phyloP scores from a whole-genome alignment of 2,113 vertebrate species.

The Anguilla japonica region DNA sequence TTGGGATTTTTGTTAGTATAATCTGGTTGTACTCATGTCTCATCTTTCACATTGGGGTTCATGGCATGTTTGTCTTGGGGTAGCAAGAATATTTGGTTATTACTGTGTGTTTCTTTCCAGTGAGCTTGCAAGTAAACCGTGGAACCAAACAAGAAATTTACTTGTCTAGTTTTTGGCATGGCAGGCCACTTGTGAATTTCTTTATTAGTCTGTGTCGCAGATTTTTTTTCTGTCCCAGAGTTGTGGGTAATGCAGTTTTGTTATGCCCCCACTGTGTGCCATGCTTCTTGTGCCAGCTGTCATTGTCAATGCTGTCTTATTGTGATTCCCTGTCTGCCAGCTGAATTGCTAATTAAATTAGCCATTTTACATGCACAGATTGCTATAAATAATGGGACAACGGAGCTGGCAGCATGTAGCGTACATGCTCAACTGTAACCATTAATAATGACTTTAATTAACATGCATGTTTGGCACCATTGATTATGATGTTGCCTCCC shows the following conservation, averaged over 20 bases:
- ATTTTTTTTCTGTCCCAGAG: no score
- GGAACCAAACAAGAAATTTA: constrained; percentile 49
- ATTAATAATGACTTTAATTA: constrained; percentile 89
- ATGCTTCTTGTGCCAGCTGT: constrained; percentile 69
- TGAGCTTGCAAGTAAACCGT: constrained; percentile 45
- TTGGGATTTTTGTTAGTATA: no score
- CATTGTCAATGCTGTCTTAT: constrained; percentile 50
- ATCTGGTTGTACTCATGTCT: no score
- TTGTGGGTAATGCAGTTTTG: constrained; percentile 56
- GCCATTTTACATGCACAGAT: constrained; percentile 76
- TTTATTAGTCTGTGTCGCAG: constrained; percentile 44
- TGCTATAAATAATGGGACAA: constrained; percentile 73
- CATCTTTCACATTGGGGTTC: no score
- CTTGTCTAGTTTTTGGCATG: constrained; percentile 43
- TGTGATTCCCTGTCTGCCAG: constrained; percentile 55
- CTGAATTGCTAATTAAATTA: constrained; percentile 76
- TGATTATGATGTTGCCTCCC: constrained; percentile 88
- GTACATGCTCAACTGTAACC: constrained; percentile 79
- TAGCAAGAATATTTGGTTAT: no score
- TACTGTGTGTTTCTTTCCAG: no score
- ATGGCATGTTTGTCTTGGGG: no score
- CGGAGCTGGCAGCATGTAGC: constrained; percentile 73
- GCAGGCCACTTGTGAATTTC: constrained; percentile 45
- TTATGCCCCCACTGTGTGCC: constrained; percentile 56
- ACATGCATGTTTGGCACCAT: constrained; percentile 79